Evolutionary conservation across 2,888 invertebrate genomes (phyloP).

Genomic region (Stenchaetothrips biformis): DNA sequence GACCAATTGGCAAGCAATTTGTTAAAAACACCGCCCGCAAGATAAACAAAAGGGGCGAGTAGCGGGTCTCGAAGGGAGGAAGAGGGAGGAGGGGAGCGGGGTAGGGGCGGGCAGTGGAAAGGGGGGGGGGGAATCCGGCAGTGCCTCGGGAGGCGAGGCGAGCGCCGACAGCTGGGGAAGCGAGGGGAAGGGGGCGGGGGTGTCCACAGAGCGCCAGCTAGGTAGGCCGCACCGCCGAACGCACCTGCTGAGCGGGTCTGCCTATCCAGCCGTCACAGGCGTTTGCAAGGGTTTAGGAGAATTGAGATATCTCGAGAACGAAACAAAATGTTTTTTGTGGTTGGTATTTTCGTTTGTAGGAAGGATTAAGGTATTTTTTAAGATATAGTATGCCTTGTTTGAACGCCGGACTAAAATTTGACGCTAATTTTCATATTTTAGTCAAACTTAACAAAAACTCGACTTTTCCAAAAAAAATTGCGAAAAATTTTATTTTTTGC

Average conservation of each 20-base stretch:
- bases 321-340: constrained; percentile 4
- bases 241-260: no score
- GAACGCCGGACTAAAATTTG: neutral
- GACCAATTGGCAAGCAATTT: neutral
- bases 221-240: no score
- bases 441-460: neutral
- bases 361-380: neutral
- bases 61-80: no score
- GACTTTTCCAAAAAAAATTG: neutral
- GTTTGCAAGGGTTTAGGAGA: neutral
- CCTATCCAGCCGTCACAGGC: no score
- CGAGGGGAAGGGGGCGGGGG: neutral
- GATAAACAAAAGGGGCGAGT: no score
- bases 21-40: neutral
- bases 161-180: neutral
- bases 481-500: neutral
- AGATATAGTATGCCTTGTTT: neutral
- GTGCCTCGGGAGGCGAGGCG: neutral
- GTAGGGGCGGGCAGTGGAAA: neutral
- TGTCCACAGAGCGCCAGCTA: no score
- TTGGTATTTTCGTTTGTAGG: neutral
- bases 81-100: neutral
- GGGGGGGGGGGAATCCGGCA: neutral
- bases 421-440: neutral
- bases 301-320: neutral